Conservation (phyloP, 2,113 vertebrate species). For the Ictidomys tridecemlineatus region DNA sequence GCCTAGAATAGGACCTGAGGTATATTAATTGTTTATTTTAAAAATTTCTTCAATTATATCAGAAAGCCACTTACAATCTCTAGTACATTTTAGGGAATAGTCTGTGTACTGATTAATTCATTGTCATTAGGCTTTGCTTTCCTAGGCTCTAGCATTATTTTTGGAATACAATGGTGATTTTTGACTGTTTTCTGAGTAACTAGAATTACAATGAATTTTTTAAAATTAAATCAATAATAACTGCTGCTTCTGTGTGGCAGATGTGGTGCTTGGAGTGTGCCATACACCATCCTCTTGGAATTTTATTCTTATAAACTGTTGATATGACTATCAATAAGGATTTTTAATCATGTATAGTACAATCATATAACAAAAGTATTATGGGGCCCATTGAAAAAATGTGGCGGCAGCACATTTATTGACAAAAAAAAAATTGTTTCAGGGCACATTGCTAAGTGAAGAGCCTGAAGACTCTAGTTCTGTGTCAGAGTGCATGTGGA, state of each 20-base stretch:
- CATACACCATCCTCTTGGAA: neutral
- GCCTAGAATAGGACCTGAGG: neutral
- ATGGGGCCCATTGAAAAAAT: neutral
- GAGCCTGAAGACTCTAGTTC: neutral
- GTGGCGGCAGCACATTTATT: neutral
- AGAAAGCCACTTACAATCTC: neutral
- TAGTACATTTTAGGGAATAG: neutral
- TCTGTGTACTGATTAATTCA: neutral
- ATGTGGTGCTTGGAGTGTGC: neutral
- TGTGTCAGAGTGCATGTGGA: neutral
- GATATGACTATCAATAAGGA: neutral
- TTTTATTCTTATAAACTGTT: neutral
- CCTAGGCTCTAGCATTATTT: neutral
- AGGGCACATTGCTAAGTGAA: neutral
- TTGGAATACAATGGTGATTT: neutral
- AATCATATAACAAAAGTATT: neutral
- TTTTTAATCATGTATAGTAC: neutral
- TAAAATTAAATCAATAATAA: neutral
- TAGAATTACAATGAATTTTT: neutral
- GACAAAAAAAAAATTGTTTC: neutral
- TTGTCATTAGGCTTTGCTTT: neutral
- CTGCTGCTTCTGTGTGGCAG: neutral
- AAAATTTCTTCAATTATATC: neutral
- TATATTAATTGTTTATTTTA: neutral
- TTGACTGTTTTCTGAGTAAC: conserved; percentile 5